Evolutionary conservation across 2,888 invertebrate genomes (phyloP), one percentile per base, ranked within the genome.

Genomic region (Muschampia plurimacula): DNA sequence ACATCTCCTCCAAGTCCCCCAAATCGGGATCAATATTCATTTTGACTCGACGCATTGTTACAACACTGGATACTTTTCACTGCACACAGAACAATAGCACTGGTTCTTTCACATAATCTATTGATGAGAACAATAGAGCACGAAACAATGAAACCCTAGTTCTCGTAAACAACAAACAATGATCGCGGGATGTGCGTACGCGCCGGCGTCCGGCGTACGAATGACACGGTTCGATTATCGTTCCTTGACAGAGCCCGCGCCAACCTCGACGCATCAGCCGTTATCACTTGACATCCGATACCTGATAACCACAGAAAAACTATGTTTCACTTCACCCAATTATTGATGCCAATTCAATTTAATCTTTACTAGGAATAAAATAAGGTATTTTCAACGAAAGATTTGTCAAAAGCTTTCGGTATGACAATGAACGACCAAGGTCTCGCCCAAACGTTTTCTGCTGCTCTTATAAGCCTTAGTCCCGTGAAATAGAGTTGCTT

Each of bases 1-100:
- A 80, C 95, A 95, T 94, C 76, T 94, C 93, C 73, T 95, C 95
- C 10, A 95, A 74, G 70, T 95, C 95, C 0, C 93, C 93, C 60
- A 95, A 76, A 77, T 95, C 94, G 2, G 94, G 94, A 76, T 92
- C 90, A 10, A 92, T 77, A 46, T 86, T 91, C 79, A 92, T 80
- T 77, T 91, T 93, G 52, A 83, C 80, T 6, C 92, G 89, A 67
- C 93, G 88, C 93, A 93, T 93, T 77, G 75, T 76, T 57, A 8
- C 15, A 71, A 39, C 66, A 77, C 72, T 75, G 55, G 52, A 66
- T 69, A 67, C 59, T 69, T 69, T 67, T 70, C 46, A 66, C 74
- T 69, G 69, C 60, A 69, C 44, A 67, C 22, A 57, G 46, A 62
- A 62, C 68, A 74, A 69, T 72, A 67, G 65, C 74, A 74, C 72